Conservation (phyloP, 2,113 vertebrate species). For the Aegithalos caudatus region DNA sequence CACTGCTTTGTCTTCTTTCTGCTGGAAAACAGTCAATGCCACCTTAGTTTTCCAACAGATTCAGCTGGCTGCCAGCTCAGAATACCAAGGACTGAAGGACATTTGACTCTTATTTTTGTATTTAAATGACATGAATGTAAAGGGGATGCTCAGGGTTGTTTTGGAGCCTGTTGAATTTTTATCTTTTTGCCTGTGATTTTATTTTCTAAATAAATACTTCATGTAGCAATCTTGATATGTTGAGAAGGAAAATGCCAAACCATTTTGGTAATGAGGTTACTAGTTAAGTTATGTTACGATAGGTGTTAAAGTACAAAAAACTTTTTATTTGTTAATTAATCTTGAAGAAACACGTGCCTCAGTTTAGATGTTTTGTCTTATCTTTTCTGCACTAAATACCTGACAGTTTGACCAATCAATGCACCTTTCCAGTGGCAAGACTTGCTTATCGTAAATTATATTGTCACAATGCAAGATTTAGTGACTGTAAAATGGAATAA, state of each 20-base stretch:
- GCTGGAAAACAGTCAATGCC: constrained; percentile 44
- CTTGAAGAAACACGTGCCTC: constrained; percentile 82
- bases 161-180: constrained; percentile 83
- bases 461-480: constrained; percentile 76
- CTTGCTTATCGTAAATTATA: constrained; percentile 72
- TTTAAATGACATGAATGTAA: constrained; percentile 91
- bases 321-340: constrained; percentile 74
- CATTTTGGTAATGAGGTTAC: constrained; percentile 64
- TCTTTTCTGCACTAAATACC: constrained; percentile 78
- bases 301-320: constrained; percentile 68
- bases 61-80: constrained; percentile 59
- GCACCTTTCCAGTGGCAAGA: constrained; percentile 67
- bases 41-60: constrained; percentile 56
- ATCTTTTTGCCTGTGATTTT: constrained; percentile 78
- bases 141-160: constrained; percentile 90
- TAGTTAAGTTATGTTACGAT: constrained; percentile 72
- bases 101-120: constrained; percentile 79
- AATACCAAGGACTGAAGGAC: constrained; percentile 71
- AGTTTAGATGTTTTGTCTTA: constrained; percentile 78
- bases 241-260: constrained; percentile 73
- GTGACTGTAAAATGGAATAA: constrained; percentile 77
- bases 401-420: constrained; percentile 72
- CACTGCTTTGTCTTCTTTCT: constrained; percentile 52
- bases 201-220: constrained; percentile 75
- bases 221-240: constrained; percentile 73